Evolutionary conservation across 2,888 invertebrate species (phyloP), one percentile per base, ranked within the genome.

Genomic region (Ophion costatus): DNA sequence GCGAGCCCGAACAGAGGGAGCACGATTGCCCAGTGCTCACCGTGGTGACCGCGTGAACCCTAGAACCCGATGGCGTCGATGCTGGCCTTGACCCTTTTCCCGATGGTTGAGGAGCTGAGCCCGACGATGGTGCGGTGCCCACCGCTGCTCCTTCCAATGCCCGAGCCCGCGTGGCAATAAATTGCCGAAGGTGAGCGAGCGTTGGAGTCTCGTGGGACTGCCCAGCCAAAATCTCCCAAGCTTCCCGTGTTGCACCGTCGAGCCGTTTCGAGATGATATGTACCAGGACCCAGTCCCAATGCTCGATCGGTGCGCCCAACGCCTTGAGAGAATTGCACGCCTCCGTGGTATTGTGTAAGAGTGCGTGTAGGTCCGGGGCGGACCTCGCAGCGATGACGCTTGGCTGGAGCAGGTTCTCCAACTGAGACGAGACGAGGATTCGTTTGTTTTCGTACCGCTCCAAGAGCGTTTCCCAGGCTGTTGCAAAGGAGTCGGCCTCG

Each of bases 391-490:
- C 0, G 14, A 80, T 73, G 2, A 61, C 64, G 1, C 42, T 9
- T 1, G 38, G 7, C 0, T 38, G 6, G 11, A 80, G n/a, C 6
- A 80, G 38, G 24, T 24, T 64, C 9, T 57, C 80, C 14, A 80
- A n/a, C 1, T 63, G 80, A 4, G 80, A 45, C 0, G 63, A 29
- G 1, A 75, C 64, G 20, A 75, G 20, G 5, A 63, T 1, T 1
- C 75, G 51, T 7, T 75, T 33, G n/a, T 75, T 75, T 51, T 75
- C 45, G 22, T 75, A 75, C 7, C 63, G 42, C 11, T 75, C 75
- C 0, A 20, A 3, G 1, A 64, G 9, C 17, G 64, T 75, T 9
- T 64, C 64, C 75, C 63, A 75, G 1, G 75, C 75, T 4, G 75
- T 29, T 1, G n/a, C 0, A 5, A 75, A 75, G 4, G 75, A 75